Conservation (phyloP, 2,113 vertebrate genomes). For the Neoarius graeffei region DNA sequence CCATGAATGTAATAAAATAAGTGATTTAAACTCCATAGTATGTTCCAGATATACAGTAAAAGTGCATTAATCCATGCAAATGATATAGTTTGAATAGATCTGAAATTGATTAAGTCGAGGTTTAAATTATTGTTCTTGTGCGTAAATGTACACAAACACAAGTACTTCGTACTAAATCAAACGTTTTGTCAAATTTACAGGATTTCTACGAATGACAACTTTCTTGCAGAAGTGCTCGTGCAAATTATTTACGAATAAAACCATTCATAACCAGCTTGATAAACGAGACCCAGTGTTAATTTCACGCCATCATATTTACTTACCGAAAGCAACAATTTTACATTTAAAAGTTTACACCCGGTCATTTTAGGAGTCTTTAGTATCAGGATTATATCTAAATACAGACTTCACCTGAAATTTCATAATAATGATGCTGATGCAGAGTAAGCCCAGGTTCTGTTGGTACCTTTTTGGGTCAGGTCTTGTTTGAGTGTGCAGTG, state of each 20-base stretch:
- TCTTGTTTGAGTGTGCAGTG: constrained; percentile 11
- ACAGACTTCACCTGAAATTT: no score
- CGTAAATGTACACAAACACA: not conserved
- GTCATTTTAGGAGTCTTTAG: not conserved
- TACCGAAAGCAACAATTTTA: not conserved
- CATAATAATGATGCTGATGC: not conserved
- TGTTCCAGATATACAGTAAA: not conserved
- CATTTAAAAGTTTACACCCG: not conserved
- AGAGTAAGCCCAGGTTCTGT: not conserved
- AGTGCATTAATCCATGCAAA: not conserved
- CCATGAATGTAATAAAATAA: not conserved
- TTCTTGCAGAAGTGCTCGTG: no score
- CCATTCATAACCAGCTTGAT: not conserved
- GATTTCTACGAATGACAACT: no score
- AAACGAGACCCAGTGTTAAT: not conserved
- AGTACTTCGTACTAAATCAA: not conserved
- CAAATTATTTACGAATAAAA: not conserved
- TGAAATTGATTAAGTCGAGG: not conserved
- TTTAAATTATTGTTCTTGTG: not conserved
- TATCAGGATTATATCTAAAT: not conserved
- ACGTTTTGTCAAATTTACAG: no score
- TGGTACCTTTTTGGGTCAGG: not conserved
- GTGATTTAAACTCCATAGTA: not conserved
- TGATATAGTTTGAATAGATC: not conserved
- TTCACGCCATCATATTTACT: not conserved